Evolutionary conservation across 2,888 invertebrate species (phyloP), one percentile per base, ranked within the genome.

Genomic region (Hyppa rectilinea): DNA sequence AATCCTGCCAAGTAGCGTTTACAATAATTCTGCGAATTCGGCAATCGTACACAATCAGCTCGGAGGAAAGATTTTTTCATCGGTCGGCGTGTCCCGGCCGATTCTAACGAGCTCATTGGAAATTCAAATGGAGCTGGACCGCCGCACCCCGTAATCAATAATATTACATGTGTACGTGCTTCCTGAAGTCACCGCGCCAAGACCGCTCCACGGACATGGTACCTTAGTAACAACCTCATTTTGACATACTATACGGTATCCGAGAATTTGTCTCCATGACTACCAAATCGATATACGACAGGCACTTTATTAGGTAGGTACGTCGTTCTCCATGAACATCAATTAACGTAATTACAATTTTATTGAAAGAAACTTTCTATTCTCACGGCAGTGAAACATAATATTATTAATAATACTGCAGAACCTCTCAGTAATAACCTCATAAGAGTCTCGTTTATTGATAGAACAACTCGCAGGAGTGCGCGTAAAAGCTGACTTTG

Each of bases 101-200:
- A 90, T 91, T 94, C 91, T 95, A 95, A 95, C 95, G 94, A 95
- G 94, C 95, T 95, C 95, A 95, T 95, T 95, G 94, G 95, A 93
- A 95, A 95, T 96, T 96, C 95, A 95, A 95, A 95, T 95, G 85
- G 90, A 87, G 88, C 90, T 91, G 92, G 92, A 92, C 93, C 91
- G 90, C 90, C 92, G 92, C 92, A 90, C 94, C 91, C 93, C 87
- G 93, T 93, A 94, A 96, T 96, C 95, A 95, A 96, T 95, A 95
- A 95, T 95, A 95, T 95, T 94, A 95, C 93, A 94, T 92, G 95
- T 92, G 95, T 94, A 95, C 94, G 94, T 94, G 94, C 90, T 92
- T 93, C 92, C 93, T 92, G 91, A 92, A 94, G 90, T 88, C 88
- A 76, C 87, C 83, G 87, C 87, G 85, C 84, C 84, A 85, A 87